phyloP scores from a whole-genome alignment of 35 echinoderm and acorn worm species.

The Chiridota heheva region DNA sequence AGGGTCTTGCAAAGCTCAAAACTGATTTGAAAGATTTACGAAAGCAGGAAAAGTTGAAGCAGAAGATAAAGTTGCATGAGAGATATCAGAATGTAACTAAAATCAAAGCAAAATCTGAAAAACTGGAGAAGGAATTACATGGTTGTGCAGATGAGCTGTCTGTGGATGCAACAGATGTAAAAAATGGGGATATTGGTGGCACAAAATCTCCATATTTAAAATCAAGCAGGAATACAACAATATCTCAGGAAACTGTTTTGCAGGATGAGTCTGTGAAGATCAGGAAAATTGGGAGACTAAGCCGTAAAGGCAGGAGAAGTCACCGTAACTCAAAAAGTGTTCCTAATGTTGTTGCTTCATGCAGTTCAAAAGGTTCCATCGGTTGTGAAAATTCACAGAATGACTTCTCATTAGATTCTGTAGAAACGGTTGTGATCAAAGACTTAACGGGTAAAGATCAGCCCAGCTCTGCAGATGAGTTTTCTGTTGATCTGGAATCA shows the following conservation, averaged over 20 bases:
- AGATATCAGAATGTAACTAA: slow-evolving; percentile 12
- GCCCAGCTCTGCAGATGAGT: no score
- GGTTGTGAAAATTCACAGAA: neutral
- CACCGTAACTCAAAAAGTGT: neutral
- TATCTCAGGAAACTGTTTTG: slow-evolving; percentile 3
- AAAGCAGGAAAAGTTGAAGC: slow-evolving; percentile 18
- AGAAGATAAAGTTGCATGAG: slow-evolving; percentile 52
- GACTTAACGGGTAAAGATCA: no score
- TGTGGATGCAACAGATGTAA: neutral
- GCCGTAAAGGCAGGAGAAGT: slow-evolving; percentile 10
- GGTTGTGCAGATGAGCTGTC: neutral
- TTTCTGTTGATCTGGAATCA: no score
- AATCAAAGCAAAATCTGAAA: neutral
- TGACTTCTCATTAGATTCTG: slow-evolving; percentile 14
- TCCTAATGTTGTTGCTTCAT: neutral
- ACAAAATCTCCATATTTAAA: neutral
- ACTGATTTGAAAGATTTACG: slow-evolving; percentile 49
- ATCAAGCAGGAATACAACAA: neutral
- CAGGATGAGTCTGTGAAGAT: neutral
- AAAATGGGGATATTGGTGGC: neutral
- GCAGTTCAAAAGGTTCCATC: neutral
- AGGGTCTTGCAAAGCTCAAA: slow-evolving; percentile 56
- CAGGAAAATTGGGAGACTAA: slow-evolving; percentile 1
- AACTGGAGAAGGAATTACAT: neutral
- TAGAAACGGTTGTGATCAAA: slow-evolving; percentile 20